Percentiles rank a stretch among this genome's conserved stretches.
These are phyloP conservation scores for Saccostrea glomerata DNA, from an alignment of 1,140 invertebrate species.

Conservation along the genomic window DNA sequence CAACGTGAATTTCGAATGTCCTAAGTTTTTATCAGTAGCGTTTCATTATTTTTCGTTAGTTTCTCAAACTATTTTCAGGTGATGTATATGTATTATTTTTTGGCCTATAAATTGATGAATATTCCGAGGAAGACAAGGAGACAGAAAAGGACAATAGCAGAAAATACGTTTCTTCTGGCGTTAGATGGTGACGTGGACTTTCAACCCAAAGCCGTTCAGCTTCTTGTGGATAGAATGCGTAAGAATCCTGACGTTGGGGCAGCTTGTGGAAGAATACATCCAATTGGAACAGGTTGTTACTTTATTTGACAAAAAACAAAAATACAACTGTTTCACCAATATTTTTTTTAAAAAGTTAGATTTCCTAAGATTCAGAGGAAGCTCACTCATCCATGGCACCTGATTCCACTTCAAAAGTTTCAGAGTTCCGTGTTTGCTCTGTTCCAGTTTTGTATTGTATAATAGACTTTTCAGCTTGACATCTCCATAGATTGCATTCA, in stretches of 20 bases:
- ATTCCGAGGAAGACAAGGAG: slow-evolving; percentile 81
- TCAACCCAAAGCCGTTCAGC: slow-evolving; percentile 79
- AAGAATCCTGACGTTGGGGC: slow-evolving; percentile 81
- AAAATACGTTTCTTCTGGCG: slow-evolving; percentile 81
- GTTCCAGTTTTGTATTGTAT: too few species aligned
- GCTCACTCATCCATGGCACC: too few species aligned
- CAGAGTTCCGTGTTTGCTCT: too few species aligned
- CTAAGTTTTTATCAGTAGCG: too few species aligned
- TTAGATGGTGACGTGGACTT: slow-evolving; percentile 82
- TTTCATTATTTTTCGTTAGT: too few species aligned
- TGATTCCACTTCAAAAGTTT: too few species aligned
- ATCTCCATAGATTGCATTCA: too few species aligned
- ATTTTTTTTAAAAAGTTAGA: too few species aligned
- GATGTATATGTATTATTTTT: slow-evolving; percentile 99
- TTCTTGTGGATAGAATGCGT: slow-evolving; percentile 81
- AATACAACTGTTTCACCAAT: too few species aligned
- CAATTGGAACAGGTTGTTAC: slow-evolving; percentile 73
- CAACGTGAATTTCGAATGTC: too few species aligned
- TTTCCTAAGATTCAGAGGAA: too few species aligned
- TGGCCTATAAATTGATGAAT: slow-evolving; percentile 62
- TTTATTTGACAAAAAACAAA: not conserved
- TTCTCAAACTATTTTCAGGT: slow-evolving; percentile 73
- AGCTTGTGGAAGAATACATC: slow-evolving; percentile 81
- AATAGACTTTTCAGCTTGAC: too few species aligned
- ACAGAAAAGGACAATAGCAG: slow-evolving; percentile 90